Conservation (phyloP, 1,140 invertebrate genomes). For the Arctopsyche grandis region DNA sequence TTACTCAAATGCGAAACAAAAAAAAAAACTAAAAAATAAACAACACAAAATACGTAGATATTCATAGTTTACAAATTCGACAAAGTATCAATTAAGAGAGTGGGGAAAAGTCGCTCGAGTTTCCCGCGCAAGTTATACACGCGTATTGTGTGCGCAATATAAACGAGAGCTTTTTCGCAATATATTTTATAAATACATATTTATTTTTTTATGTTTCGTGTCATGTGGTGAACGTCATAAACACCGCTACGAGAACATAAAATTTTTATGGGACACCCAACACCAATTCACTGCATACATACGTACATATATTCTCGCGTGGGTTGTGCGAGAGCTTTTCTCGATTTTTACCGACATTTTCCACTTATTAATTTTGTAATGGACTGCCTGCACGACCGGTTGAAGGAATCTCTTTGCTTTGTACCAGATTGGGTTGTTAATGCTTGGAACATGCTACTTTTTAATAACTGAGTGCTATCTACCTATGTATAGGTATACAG, state of each 20-base stretch:
- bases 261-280: background rate
- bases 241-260: background rate
- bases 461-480: no score
- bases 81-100: background rate
- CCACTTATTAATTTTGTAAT: background rate
- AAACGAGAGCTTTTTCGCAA: background rate
- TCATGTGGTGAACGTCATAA: background rate
- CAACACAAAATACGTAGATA: background rate
- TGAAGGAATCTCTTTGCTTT: no score
- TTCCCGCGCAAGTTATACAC: no score
- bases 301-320: background rate
- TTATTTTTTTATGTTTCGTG: background rate
- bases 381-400: background rate
- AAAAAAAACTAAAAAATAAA: background rate
- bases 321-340: background rate
- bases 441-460: no score
- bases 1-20: background rate
- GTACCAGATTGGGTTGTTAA: no score
- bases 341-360: slow-evolving; percentile 5
- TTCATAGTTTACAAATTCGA: background rate
- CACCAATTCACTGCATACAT: background rate
- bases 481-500: no score
- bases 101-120: background rate
- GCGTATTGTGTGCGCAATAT: no score
- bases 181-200: background rate